phyloP scores from a whole-genome alignment of 2,797 vertebrate genomes.

The Mergus octosetaceus region DNA sequence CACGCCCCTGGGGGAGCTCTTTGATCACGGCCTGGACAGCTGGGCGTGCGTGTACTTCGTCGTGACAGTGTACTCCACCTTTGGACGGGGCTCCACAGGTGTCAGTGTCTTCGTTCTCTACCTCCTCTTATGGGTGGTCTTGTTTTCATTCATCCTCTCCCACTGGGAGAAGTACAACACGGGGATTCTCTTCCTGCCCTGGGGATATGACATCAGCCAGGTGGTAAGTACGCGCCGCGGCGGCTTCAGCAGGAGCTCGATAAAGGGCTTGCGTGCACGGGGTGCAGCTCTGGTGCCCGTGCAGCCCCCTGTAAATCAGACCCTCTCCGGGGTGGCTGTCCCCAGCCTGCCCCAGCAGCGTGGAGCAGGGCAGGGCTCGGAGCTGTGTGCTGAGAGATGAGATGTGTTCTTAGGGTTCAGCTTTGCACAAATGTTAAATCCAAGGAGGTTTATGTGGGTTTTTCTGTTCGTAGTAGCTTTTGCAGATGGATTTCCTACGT shows the following conservation, averaged over 20 bases:
- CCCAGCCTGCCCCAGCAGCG: neutral
- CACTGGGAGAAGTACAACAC: slow-evolving; percentile 99
- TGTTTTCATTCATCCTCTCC: slow-evolving; percentile 98
- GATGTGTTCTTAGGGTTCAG: too few species aligned
- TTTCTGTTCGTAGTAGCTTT: neutral
- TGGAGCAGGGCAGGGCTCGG: neutral
- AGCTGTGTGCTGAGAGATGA: neutral
- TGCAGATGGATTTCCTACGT: accelerated
- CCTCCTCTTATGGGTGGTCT: slow-evolving; percentile 94
- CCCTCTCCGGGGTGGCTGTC: neutral
- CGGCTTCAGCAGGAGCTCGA: neutral
- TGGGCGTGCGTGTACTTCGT: slow-evolving; percentile 98
- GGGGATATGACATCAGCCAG: slow-evolving; percentile 98
- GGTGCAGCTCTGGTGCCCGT: neutral
- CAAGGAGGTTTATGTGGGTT: neutral
- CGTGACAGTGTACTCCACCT: slow-evolving; percentile 95
- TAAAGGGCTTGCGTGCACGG: neutral
- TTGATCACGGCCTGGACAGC: slow-evolving; percentile 97
- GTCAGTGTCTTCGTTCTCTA: slow-evolving; percentile 90
- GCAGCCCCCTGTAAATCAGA: neutral
- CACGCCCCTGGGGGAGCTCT: slow-evolving; percentile 95
- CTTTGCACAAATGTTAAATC: neutral
- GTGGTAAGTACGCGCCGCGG: slow-evolving; percentile 81
- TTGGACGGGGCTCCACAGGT: slow-evolving; percentile 88
- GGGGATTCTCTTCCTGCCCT: slow-evolving; percentile 95